Evolutionary conservation across 2,888 invertebrate species (phyloP), one percentile per base, ranked within the genome.

Genomic region (Tyria jacobaeae): DNA sequence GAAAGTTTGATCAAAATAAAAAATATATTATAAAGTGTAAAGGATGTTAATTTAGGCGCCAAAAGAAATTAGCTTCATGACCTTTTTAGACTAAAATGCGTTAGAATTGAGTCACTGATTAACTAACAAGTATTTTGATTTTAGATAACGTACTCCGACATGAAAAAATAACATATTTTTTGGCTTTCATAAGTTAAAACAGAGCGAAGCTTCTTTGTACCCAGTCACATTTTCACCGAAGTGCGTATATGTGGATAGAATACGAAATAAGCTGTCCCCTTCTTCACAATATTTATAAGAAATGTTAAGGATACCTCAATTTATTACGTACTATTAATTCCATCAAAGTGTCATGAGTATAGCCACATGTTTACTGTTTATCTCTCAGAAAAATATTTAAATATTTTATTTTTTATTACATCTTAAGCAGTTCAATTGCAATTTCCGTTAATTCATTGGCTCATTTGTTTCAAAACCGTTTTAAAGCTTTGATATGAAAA

Each of bases 221-320:
- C 68, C 78, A 75, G 80, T 82, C 86, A 87, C 86, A 88, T 88
- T 89, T 85, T 84, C 85, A 79, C 86, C 86, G 82, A 84, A 88
- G 87, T 84, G 81, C 78, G 81, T 76, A 77, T 78, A 82, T 88
- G 90, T 82, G 89, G 68, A 69, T 72, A 70, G 91, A 89, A 91
- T 91, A 88, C 81, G 64, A 75, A 84, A 90, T 87, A 83, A 83
- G 83, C 67, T 76, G 77, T 82, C 84, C 85, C 85, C 84, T 82
- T 83, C 77, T 79, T 80, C 79, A 79, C 79, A 81, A 82, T 84
- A 84, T 83, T 75, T 83, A 83, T 81, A 81, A 81, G 77, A 80
- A 81, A 81, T 83, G 84, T 85, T 86, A 85, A 84, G 81, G 82
- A 81, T 78, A 75, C 78, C 81, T 81, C 83, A 82, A 86, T 88